A percentile compares a stretch with the other conserved stretches of the same genome.
These are phyloP conservation scores for Nansenia antarctica DNA, from an alignment of 2,113 vertebrate genomes.

Conservation along the genomic window DNA sequence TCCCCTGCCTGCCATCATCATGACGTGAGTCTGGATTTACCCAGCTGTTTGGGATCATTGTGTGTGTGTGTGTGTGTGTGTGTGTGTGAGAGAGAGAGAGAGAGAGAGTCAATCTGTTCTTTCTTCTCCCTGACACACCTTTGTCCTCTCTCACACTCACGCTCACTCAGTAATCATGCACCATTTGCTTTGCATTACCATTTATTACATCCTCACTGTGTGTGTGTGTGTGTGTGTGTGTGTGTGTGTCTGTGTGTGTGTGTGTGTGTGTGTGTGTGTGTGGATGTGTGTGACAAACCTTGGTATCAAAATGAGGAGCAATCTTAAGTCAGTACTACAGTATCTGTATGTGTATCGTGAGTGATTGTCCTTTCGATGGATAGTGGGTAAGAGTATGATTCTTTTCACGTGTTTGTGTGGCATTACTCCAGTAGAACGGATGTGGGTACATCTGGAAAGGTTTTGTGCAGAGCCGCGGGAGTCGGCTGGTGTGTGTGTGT, in stretches of 20 bases:
- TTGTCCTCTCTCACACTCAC: neutral
- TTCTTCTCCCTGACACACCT: neutral
- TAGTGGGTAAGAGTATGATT: too few relatives aligned
- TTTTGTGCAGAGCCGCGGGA: slow-evolving; percentile 50
- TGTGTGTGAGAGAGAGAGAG: neutral
- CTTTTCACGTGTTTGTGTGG: neutral
- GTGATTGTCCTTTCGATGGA: neutral
- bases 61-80: neutral
- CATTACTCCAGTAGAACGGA: slow-evolving; percentile 41
- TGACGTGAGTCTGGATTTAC: slow-evolving; percentile 46
- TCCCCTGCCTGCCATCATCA: slow-evolving; percentile 33
- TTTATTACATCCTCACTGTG: slow-evolving; percentile 43
- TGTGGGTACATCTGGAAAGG: slow-evolving; percentile 73
- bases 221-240: neutral
- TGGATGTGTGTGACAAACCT: slow-evolving; percentile 6
- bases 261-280: neutral
- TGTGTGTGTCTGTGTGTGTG: neutral
- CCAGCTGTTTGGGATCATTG: slow-evolving; percentile 60
- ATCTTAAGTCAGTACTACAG: too few relatives aligned
- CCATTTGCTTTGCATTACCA: slow-evolving; percentile 25
- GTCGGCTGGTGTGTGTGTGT: slow-evolving; percentile 39
- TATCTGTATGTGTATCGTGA: neutral
- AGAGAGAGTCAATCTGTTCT: neutral
- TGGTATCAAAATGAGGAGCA: too few relatives aligned
- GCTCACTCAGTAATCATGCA: neutral